Conservation (phyloP, 1,140 invertebrate genomes). For the Scaptomyza hsui region DNA sequence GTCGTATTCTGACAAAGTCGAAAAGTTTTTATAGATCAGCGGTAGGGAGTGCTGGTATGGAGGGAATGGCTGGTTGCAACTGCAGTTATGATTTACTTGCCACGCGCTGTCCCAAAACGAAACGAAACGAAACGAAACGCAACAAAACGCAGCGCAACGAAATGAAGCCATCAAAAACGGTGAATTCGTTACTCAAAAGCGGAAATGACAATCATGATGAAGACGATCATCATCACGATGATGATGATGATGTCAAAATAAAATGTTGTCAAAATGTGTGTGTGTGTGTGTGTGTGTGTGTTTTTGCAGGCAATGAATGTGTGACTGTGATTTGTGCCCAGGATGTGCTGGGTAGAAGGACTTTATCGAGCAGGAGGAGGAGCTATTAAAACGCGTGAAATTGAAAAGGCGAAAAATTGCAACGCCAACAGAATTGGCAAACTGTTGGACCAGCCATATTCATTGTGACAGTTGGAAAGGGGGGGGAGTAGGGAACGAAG, state of each 20-base stretch:
- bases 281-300: no score
- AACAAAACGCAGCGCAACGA: conserved; percentile 50
- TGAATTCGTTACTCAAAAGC: conserved; percentile 79
- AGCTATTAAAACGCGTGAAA: conserved; percentile 74
- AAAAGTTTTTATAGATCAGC: conserved; percentile 68
- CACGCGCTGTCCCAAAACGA: conserved; percentile 40
- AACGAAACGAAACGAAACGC: conserved; percentile 45
- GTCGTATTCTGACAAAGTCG: conserved; percentile 77
- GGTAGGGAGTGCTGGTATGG: no score
- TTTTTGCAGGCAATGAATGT: conserved; percentile 19
- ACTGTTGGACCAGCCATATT: conserved; percentile 34
- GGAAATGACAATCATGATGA: conserved; percentile 79
- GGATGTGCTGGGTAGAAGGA: conserved; percentile 6
- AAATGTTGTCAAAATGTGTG: conserved; percentile 31
- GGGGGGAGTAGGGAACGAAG: neutral
- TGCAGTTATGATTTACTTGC: conserved; percentile 73
- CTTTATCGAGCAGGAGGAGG: neutral
- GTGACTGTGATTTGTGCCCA: conserved; percentile 55
- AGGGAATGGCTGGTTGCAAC: neutral
- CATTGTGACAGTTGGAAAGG: conserved; percentile 5
- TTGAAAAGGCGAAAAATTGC: conserved; percentile 79
- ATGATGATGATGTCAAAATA: conserved; percentile 36
- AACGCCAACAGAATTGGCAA: conserved; percentile 51
- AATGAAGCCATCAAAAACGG: conserved; percentile 81
- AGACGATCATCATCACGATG: conserved; percentile 3